Conservation (phyloP, 1,140 invertebrate genomes). For the Saccostrea echinata region DNA sequence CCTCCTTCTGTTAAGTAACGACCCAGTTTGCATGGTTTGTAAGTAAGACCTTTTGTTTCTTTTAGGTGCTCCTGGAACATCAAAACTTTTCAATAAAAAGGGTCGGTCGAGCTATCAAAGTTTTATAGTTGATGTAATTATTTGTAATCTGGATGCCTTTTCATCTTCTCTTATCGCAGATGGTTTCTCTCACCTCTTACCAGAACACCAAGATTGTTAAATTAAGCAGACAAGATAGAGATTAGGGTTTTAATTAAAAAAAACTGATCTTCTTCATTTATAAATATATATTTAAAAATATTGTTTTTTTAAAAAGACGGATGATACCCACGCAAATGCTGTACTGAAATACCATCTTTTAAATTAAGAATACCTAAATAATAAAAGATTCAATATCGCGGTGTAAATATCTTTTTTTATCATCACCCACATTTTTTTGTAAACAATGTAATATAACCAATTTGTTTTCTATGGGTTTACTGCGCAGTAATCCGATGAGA, state of each 20-base stretch:
- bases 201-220: conserved; percentile 26
- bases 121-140: conserved; percentile 38
- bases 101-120: not conserved
- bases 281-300: too few relatives aligned
- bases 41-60: conserved; percentile 2
- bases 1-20: not conserved
- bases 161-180: conserved; percentile 18
- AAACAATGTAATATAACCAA: too few relatives aligned
- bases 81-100: conserved; percentile 19
- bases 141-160: conserved; percentile 13
- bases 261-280: too few relatives aligned
- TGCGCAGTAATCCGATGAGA: too few relatives aligned
- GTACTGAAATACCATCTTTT: too few relatives aligned
- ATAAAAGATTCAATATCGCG: too few relatives aligned
- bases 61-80: not conserved
- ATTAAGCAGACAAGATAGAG: not conserved
- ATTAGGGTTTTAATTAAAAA: not conserved
- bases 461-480: too few relatives aligned
- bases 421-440: too few relatives aligned
- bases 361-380: too few relatives aligned
- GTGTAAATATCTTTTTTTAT: too few relatives aligned
- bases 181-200: conserved; percentile 19
- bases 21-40: conserved; percentile 6
- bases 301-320: too few relatives aligned
- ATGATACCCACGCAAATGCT: too few relatives aligned